Conservation (phyloP, 2,113 vertebrate genomes). For the Corapipo altera region DNA sequence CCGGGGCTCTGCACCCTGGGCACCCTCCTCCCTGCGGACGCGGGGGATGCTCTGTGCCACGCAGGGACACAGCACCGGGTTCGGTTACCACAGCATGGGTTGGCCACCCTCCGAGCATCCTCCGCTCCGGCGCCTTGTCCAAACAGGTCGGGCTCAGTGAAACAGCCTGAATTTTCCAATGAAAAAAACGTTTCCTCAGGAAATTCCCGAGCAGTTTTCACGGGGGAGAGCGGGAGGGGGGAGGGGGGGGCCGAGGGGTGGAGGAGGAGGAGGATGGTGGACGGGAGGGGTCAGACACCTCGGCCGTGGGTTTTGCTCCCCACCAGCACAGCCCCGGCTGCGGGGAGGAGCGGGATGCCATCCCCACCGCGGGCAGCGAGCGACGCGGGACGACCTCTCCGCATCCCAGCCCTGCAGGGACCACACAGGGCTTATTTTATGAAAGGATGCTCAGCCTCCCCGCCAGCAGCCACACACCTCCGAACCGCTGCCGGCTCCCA, state of each 20-base stretch:
- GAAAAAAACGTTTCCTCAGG: slow-evolving; percentile 30
- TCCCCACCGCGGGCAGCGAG: neutral
- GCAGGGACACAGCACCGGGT: neutral
- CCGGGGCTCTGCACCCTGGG: neutral
- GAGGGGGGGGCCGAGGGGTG: neutral
- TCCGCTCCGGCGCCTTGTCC: neutral
- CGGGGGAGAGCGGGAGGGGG: neutral
- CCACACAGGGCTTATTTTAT: slow-evolving; percentile 2
- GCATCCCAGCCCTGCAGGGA: neutral
- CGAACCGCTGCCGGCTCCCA: neutral
- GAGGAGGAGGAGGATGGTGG: neutral
- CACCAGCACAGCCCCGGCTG: neutral
- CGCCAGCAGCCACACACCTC: neutral
- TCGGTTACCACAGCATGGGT: accelerated
- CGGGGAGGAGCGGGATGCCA: neutral
- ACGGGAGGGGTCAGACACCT: neutral
- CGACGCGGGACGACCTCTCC: accelerated
- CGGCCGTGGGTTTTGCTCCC: neutral
- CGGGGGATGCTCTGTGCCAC: neutral
- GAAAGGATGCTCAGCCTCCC: neutral
- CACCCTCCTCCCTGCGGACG: neutral
- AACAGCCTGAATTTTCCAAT: slow-evolving; percentile 33
- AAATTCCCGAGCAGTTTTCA: slow-evolving; percentile 52
- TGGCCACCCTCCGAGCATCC: neutral
- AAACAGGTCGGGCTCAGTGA: neutral